Evolutionary conservation across 2,113 vertebrate species (phyloP).

Genomic region (Sebastes fasciatus): DNA sequence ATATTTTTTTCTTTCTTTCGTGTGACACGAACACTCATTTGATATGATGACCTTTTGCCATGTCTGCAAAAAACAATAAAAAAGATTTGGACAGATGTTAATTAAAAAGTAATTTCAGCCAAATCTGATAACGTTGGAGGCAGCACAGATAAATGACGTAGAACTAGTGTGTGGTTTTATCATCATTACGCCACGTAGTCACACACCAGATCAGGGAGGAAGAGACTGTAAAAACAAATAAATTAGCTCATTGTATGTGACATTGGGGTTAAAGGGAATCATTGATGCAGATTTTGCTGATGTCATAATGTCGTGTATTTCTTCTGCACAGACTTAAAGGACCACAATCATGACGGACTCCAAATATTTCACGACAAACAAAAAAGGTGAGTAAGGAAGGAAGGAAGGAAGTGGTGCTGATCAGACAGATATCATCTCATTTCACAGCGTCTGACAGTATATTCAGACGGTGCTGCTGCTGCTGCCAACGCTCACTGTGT

Average conservation of each 20-base stretch:
- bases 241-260: background rate
- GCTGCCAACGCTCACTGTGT: background rate
- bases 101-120: background rate
- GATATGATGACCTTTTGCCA: no score
- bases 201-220: background rate
- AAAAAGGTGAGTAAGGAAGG: constrained; percentile 89
- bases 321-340: constrained; percentile 76
- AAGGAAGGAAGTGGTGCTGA: no score
- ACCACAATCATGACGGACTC: constrained; percentile 94
- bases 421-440: background rate
- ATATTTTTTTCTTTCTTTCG: no score
- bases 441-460: background rate
- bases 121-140: background rate
- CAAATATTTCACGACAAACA: constrained; percentile 99
- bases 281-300: background rate
- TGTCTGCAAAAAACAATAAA: no score
- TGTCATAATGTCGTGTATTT: background rate
- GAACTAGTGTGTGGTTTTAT: background rate
- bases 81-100: background rate
- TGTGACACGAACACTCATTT: no score
- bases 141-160: background rate
- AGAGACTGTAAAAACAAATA: background rate
- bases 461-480: background rate
- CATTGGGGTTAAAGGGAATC: background rate
- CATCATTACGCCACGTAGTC: background rate